Conservation (phyloP, 2,888 invertebrate genomes). For the Polia nebulosa region DNA sequence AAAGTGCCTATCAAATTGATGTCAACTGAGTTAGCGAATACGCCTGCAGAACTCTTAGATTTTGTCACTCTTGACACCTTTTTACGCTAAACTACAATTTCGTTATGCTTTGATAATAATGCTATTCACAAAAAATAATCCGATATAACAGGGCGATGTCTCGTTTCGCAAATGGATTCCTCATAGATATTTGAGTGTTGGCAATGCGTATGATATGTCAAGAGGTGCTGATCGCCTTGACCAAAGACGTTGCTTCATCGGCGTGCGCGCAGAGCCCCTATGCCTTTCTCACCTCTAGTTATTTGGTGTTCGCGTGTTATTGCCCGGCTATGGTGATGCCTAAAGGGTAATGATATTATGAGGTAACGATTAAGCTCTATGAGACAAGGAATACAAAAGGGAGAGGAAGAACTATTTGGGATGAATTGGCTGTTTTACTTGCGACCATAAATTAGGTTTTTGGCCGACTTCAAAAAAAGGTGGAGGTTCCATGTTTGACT, state of each 20-base stretch:
- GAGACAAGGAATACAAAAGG: neutral
- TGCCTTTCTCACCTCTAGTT: constrained; percentile 47
- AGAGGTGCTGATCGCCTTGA: constrained; percentile 67
- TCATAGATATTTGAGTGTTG: constrained; percentile 59
- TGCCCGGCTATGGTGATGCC: neutral
- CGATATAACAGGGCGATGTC: constrained; percentile 32
- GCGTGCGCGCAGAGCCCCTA: constrained; percentile 32
- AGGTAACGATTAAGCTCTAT: no score
- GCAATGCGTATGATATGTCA: constrained; percentile 66
- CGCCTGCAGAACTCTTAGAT: no score
- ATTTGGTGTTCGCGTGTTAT: constrained; percentile 20
- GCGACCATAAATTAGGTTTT: no score
- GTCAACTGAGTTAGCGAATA: no score
- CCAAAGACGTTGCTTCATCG: constrained; percentile 61
- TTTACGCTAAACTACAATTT: neutral
- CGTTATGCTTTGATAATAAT: constrained; percentile 17
- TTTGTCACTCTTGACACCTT: neutral
- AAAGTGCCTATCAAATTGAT: no score
- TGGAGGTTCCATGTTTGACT: no score
- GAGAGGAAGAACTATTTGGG: neutral
- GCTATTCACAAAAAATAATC: constrained; percentile 28
- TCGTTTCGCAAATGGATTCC: constrained; percentile 64
- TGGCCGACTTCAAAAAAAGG: no score
- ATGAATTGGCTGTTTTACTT: neutral
- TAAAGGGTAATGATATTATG: neutral